A percentile compares a stretch with the other conserved stretches of the same genome.
These are phyloP conservation scores for Plemyria rubiginata DNA, from an alignment of 2,888 invertebrate genomes.

Conservation along the genomic window DNA sequence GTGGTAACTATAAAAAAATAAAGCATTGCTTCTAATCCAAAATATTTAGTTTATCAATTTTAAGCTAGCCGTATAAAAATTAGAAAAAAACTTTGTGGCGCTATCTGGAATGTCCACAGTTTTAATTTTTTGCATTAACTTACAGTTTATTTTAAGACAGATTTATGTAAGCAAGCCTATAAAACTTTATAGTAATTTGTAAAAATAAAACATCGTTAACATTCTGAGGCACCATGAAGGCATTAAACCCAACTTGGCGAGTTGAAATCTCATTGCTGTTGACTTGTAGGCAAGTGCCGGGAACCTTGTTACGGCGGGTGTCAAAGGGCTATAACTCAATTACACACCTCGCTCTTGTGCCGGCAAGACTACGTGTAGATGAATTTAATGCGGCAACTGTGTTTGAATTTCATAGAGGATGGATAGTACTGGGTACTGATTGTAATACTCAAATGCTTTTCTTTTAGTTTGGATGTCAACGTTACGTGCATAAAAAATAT, in stretches of 20 bases:
- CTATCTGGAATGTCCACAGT: too few relatives aligned
- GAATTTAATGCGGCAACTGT: slow-evolving; percentile 26
- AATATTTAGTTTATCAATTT: too few relatives aligned
- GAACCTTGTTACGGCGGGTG: slow-evolving; percentile 81
- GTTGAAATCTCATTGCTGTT: slow-evolving; percentile 35
- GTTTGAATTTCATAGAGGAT: slow-evolving; percentile 24
- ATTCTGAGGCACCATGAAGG: slow-evolving; percentile 18
- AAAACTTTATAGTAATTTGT: neutral
- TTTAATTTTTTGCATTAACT: neutral
- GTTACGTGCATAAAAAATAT: too few relatives aligned
- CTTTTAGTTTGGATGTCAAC: too few relatives aligned
- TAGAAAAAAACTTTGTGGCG: too few relatives aligned
- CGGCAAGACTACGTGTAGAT: slow-evolving; percentile 39
- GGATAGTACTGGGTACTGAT: slow-evolving; percentile 1
- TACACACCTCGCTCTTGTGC: slow-evolving; percentile 68
- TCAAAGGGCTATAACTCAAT: slow-evolving; percentile 83
- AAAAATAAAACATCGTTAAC: neutral
- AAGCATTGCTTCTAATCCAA: too few relatives aligned
- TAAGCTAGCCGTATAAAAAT: too few relatives aligned
- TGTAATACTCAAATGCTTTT: neutral
- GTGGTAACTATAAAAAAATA: too few relatives aligned
- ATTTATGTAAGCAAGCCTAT: neutral
- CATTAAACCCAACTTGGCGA: slow-evolving; percentile 29
- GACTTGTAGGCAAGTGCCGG: slow-evolving; percentile 60
- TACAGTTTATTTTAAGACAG: neutral